Evolutionary conservation across 2,888 invertebrate species (phyloP), one percentile per base, ranked within the genome.

Genomic region (Drosophila algonquin): DNA sequence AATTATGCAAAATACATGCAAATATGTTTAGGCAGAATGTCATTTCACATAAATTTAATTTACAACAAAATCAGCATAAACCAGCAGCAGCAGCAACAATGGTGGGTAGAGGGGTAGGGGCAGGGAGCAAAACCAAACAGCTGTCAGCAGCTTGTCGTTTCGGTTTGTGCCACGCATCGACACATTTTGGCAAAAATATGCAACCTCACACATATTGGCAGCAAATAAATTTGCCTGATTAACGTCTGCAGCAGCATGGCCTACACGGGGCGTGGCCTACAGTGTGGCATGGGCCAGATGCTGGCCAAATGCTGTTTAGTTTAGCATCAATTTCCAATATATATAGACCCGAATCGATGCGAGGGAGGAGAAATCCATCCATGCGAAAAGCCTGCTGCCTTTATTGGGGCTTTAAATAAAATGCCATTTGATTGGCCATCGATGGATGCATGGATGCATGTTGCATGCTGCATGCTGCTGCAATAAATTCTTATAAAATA

Each of bases 21-120:
- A 84, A 84, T 87, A 63, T 81, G 79, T 67, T 81, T 80, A 74
- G 76, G 77, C 79, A 67, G 87, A 84, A 81, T 80, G 82, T 81
- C 85, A 78, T 60, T 80, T 67, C 65, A 80, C 75, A 84, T 84
- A 76, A 75, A 81, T 79, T 81, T 76, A 65, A 81, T 79, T 68
- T 80, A 76, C 75, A 80, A 72, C 70, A 71, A 61, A 54, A 67
- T 62, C 50, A 75, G 24, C 27, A 70, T 8, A 55, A 40, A 70
- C 44, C 44, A 58, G 46, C 45, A 27, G 40, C 47, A 60, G 16
- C 52, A 51, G 7, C 76, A 73, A 54, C 60, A 63, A 16, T 59
- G 27, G 27, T 1, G 27, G 27, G 8, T 7, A 7, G 27, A 7
- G 8, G 27, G 61, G 21, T 3, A 21, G 50, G 61, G 61, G 18